Percentiles rank a stretch among this genome's conserved stretches.
These are phyloP conservation scores for Pristiophorus japonicus DNA, from an alignment of 2,113 vertebrate genomes.

Conservation along the genomic window DNA sequence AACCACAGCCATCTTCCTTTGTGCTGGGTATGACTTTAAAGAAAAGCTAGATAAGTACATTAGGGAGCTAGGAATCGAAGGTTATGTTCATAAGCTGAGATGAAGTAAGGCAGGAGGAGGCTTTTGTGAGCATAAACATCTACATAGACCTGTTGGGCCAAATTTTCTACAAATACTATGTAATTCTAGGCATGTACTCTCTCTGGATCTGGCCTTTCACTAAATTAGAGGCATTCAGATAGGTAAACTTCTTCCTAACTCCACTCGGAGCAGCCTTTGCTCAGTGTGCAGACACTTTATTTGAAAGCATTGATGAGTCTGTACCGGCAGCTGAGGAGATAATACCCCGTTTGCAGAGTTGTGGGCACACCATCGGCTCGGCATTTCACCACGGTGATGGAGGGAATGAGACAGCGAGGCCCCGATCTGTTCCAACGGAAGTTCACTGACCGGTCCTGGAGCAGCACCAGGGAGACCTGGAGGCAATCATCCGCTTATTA, in stretches of 20 bases:
- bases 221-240: not conserved
- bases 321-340: not conserved
- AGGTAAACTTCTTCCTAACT: not conserved
- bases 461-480: not conserved
- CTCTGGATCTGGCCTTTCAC: not conserved
- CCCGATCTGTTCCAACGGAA: not conserved
- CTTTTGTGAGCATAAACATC: not conserved
- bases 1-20: no score
- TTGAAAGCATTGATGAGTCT: not conserved
- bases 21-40: no score
- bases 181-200: not conserved
- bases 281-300: not conserved
- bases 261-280: not conserved
- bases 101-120: not conserved
- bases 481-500: not conserved
- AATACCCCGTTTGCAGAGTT: not conserved
- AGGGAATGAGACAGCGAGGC: not conserved
- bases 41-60: not conserved
- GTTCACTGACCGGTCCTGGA: not conserved
- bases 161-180: not conserved
- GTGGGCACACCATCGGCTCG: not conserved
- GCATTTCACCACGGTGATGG: no score
- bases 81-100: not conserved
- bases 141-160: no score
- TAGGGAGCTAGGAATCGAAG: not conserved